Evolutionary conservation across 1,140 invertebrate species (phyloP).

Genomic region (Andricus grossulariae): DNA sequence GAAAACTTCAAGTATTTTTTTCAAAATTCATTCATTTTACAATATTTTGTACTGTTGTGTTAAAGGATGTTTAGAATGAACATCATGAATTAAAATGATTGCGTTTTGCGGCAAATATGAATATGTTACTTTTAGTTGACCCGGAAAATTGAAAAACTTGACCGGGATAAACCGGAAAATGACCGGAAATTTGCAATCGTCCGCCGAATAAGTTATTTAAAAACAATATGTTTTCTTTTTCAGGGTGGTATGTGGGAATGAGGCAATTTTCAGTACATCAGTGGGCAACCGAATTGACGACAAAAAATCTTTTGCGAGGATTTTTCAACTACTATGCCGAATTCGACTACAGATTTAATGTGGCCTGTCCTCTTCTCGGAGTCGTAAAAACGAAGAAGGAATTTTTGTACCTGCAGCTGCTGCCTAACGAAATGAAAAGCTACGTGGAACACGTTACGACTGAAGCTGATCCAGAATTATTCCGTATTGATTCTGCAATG

Average conservation of each 20-base stretch:
- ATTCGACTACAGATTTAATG: conserved; percentile 71
- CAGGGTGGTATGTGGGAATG: conserved; percentile 35
- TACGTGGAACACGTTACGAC: conserved; percentile 28
- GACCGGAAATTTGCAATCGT: too few relatives aligned
- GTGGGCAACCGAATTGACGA: conserved; percentile 25
- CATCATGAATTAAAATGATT: too few relatives aligned
- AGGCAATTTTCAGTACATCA: neutral
- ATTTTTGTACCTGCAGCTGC: conserved; percentile 39
- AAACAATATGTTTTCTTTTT: conserved; percentile 26
- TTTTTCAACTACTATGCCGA: conserved; percentile 75
- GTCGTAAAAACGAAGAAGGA: conserved; percentile 43
- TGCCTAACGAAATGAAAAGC: conserved; percentile 49
- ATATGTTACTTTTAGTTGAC: too few relatives aligned
- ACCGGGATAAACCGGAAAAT: too few relatives aligned
- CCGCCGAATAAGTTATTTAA: too few relatives aligned
- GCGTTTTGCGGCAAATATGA: too few relatives aligned
- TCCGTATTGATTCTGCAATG: conserved; percentile 63
- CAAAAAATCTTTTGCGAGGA: conserved; percentile 70
- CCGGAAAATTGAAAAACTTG: too few relatives aligned
- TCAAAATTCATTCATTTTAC: too few relatives aligned
- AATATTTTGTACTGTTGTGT: too few relatives aligned
- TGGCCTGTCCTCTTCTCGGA: conserved; percentile 76
- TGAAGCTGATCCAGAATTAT: conserved; percentile 31
- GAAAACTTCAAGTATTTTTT: too few relatives aligned
- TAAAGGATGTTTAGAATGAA: too few relatives aligned